phyloP scores from a whole-genome alignment of 2,113 vertebrate species.

The Phalacrocorax brasilianus region DNA sequence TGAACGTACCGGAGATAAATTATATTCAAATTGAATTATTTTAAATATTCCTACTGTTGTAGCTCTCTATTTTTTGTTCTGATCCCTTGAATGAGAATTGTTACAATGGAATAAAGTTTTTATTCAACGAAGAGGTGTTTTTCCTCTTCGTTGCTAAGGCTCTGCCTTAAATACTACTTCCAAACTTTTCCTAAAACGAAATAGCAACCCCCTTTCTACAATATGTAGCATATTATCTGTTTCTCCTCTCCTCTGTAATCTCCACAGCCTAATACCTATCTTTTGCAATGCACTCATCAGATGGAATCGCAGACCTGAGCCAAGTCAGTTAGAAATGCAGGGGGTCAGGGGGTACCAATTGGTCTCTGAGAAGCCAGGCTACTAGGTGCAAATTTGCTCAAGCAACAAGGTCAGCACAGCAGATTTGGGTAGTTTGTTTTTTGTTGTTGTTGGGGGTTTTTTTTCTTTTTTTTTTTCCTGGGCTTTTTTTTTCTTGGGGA shows the following conservation, averaged over 20 bases:
- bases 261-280: not conserved
- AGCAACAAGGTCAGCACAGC: not conserved
- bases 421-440: not conserved
- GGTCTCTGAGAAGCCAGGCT: not conserved
- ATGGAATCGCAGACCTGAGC: not conserved
- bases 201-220: not conserved
- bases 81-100: not conserved
- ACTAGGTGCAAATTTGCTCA: not conserved
- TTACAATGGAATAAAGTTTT: not conserved
- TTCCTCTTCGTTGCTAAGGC: not conserved
- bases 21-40: not conserved
- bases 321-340: not conserved
- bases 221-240: not conserved
- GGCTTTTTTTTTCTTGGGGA: not conserved
- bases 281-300: not conserved
- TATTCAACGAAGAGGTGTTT: not conserved
- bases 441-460: too few species aligned
- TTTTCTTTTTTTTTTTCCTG: too few species aligned
- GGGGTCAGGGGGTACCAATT: accelerated
- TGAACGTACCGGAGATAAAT: not conserved
- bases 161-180: not conserved
- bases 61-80: not conserved
- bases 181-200: not conserved
- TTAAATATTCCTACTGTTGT: not conserved
- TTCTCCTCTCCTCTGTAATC: not conserved